Evolutionary conservation across 2,888 invertebrate genomes (phyloP), one percentile per base, ranked within the genome.

Genomic region (Ferdinandea cuprea): DNA sequence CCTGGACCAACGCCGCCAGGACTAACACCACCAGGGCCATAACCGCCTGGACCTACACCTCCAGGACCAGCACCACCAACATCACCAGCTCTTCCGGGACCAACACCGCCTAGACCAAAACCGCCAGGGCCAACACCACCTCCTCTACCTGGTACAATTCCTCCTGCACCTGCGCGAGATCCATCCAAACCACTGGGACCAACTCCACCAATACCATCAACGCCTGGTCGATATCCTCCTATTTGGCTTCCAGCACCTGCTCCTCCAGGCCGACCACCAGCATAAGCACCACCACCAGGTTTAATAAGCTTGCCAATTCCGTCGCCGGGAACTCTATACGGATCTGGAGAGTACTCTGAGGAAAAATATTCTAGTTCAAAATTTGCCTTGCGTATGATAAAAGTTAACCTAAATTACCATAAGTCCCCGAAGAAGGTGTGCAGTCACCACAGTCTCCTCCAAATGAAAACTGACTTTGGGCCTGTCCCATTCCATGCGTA

Each of bases 401-500:
- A 7, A n/a, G n/a, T 3, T 0, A 0, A 13, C 3, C 15, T 2
- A 25, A 13, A 42, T 54, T 86, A 87, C 87, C 87, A 37, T 87
- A 87, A 40, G 78, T 61, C 2, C 76, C 68, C 6, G 86, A 85
- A 8, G 81, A 61, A 0, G 85, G 46, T 9, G 68, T 74, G 74
- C 89, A 89, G 30, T 69, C 72, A 28, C 71, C 66, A 40, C 66
- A 74, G 30, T 72, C 83, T 8, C 77, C 83, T 8, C 77, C 83
- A 46, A 72, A 94, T 93, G 94, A 93, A 56, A 95, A 95, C 91
- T 96, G 96, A 90, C 96, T 96, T 91, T 96, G 96, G 0, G 96
- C 96, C 92, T 96, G 96, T 0, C 96, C 96, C 95, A 96, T 96
- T 68, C 96, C 96, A 88, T 94, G 94, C 84, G 92, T 93, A 50